Conservation (phyloP, 2,888 invertebrate species). For the Eristalis arbustorum region DNA sequence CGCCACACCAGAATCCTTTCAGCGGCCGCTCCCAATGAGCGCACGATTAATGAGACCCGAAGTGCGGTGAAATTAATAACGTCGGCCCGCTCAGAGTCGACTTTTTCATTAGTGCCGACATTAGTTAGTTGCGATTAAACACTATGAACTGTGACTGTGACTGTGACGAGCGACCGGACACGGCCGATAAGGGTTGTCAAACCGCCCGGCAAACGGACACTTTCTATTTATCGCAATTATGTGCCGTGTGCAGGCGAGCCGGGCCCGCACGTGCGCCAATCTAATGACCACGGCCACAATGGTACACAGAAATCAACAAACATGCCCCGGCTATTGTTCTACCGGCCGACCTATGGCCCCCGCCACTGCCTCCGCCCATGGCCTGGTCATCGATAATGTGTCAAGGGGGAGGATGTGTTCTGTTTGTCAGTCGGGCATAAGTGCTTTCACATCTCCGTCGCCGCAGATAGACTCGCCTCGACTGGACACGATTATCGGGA, state of each 20-base stretch:
- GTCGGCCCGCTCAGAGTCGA: constrained; percentile 29
- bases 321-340: constrained; percentile 50
- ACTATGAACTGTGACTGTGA: constrained; percentile 70
- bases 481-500: constrained; percentile 52
- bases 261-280: constrained; percentile 66
- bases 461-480: constrained; percentile 45
- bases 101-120: constrained; percentile 48
- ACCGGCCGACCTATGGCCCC: neutral
- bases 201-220: constrained; percentile 72
- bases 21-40: constrained; percentile 33
- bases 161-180: constrained; percentile 58
- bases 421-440: constrained; percentile 49
- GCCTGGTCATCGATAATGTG: constrained; percentile 63
- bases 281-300: constrained; percentile 67
- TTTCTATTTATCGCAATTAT: constrained; percentile 74
- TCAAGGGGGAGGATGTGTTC: constrained; percentile 20
- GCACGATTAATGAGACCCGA: constrained; percentile 68
- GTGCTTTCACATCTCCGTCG: constrained; percentile 8
- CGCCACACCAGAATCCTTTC: constrained; percentile 51
- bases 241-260: constrained; percentile 71
- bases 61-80: constrained; percentile 68
- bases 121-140: constrained; percentile 69
- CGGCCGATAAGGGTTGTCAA: constrained; percentile 67
- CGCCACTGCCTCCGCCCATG: too few relatives aligned
- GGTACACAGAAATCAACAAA: constrained; percentile 59